Evolutionary conservation across 2,888 invertebrate species (phyloP), one percentile per base, ranked within the genome.

Genomic region (Lasioglossum calceatum): DNA sequence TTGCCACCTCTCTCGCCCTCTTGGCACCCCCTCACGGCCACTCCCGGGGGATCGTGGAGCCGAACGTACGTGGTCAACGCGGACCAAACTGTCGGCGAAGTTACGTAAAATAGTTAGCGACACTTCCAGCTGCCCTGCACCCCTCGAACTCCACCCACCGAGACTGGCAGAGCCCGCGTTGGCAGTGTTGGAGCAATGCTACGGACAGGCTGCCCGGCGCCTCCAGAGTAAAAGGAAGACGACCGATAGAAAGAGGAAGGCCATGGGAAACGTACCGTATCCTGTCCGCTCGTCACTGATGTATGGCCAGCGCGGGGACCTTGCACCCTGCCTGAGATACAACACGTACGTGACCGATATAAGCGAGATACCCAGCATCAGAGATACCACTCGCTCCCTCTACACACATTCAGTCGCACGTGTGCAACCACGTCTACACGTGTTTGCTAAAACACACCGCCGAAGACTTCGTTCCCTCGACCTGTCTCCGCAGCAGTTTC

Each of bases 31-130:
- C 90, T 82, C 86, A 82, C 88, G 89, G 86, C 86, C 86, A 85
- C 88, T 92, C 95, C 94, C 94, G 89, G 90, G 94, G 93, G 95
- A 95, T 91, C 89, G 87, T 86, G 88, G 90, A 92, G 92, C 93
- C 94, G 94, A 94, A 95, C 94, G 95, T 94, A 95, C 95, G 95
- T 95, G 95, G 95, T 95, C 95, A 95, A 93, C 95, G 93, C 93
- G 93, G 94, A 93, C 93, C 94, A 95, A 95, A 95, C 95, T 95
- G 95, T 95, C 95, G 95, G 92, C 94, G 91, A 95, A 95, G 95
- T 95, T 95, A 95, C 94, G 95, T 95, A 95, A 95, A 95, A 95
- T 95, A 95, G 95, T 95, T 95, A 95, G 95, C 95, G 95, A 95
- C 95, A 95, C 95, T 95, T 94, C 93, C 93, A 93, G 90, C 92